These are phyloP conservation scores for Ypsolopha sequella DNA, from an alignment of 2,888 invertebrate species.

Conservation along the genomic window DNA sequence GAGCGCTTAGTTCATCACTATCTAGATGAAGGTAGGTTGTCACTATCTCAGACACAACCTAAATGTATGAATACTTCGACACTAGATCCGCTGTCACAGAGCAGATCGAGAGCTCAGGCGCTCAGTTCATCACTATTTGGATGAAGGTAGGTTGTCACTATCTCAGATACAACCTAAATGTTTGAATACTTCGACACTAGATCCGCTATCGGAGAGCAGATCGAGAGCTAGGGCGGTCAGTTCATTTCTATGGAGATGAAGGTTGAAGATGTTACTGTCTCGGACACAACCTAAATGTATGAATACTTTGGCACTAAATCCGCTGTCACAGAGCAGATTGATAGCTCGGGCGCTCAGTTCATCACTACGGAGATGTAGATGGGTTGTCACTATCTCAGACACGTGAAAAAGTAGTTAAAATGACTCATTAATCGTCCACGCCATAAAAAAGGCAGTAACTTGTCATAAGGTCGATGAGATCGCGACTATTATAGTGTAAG, in stretches of 20 bases:
- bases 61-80: not conserved
- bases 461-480: too few species aligned
- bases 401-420: too few species aligned
- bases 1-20: conserved; percentile 89
- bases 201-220: conserved; percentile 85
- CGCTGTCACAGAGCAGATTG: not conserved
- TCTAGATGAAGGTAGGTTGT: conserved; percentile 74
- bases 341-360: not conserved
- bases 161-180: too few species aligned
- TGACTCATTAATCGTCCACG: too few species aligned
- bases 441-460: too few species aligned
- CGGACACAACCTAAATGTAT: too few species aligned
- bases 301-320: not conserved
- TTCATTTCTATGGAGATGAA: conserved; percentile 84
- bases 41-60: too few species aligned
- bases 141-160: too few species aligned
- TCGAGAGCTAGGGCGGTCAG: conserved; percentile 90
- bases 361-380: too few species aligned
- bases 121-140: too few species aligned
- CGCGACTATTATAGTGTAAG: too few species aligned
- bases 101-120: not conserved
- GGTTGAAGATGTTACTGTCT: conserved; percentile 42
- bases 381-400: too few species aligned
- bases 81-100: not conserved
- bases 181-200: conserved; percentile 90